Evolutionary conservation across 2,113 vertebrate species (phyloP).

Genomic region (Macroglossus sobrinus): DNA sequence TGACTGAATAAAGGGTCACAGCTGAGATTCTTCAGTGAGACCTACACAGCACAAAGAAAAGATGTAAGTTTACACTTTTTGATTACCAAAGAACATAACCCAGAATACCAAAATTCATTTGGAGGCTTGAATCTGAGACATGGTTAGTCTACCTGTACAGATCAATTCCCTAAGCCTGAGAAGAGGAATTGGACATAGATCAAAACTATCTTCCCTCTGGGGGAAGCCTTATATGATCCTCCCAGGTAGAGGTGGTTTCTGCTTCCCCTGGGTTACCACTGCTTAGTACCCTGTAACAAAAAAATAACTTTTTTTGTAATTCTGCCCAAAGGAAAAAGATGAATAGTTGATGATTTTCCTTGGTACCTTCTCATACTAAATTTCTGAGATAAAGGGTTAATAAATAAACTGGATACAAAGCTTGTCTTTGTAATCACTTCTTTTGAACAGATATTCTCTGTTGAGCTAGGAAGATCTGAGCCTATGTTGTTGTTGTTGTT

Average conservation of each 20-base stretch:
- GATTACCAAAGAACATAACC: neutral
- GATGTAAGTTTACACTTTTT: neutral
- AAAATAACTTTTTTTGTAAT: neutral
- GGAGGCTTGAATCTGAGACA: neutral
- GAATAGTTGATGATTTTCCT: neutral
- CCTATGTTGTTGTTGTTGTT: neutral
- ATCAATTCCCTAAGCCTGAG: neutral
- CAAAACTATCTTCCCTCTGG: neutral
- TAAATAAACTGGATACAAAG: constrained; percentile 3
- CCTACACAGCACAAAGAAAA: neutral
- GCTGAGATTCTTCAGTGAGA: neutral
- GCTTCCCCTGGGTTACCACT: too few relatives aligned
- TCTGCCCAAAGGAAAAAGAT: neutral
- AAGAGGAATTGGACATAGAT: neutral
- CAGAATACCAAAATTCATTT: neutral
- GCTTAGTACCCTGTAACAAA: neutral
- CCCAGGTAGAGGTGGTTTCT: neutral
- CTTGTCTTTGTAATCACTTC: neutral
- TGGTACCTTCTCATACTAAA: neutral
- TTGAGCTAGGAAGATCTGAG: neutral
- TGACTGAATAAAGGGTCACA: neutral
- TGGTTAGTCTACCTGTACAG: neutral
- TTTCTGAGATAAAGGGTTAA: neutral
- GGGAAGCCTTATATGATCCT: neutral
- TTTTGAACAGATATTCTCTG: constrained; percentile 33